These are phyloP conservation scores for Lophotriccus pileatus DNA, from an alignment of 2,797 vertebrate species.

Conservation along the genomic window DNA sequence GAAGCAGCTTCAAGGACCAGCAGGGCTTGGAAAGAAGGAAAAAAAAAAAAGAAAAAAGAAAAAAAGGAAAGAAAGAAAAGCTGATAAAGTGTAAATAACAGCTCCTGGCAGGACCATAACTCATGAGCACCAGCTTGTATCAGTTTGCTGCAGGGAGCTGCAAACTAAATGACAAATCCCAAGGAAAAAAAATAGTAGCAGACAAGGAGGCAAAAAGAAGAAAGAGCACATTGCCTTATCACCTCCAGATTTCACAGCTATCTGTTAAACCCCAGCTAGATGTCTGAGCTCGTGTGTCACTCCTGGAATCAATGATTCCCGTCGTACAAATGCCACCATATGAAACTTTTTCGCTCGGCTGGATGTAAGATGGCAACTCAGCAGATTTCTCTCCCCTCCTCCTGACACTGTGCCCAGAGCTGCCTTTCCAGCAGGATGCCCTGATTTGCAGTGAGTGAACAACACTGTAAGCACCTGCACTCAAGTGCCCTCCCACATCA, in stretches of 20 bases:
- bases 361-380: background rate
- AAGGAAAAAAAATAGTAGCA: background rate
- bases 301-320: background rate
- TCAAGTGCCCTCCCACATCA: background rate
- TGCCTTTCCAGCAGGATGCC: slow-evolving; percentile 16
- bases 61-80: background rate
- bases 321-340: background rate
- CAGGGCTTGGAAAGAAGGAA: background rate
- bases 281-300: background rate
- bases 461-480: background rate
- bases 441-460: background rate
- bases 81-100: slow-evolving; percentile 27
- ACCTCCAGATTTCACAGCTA: background rate
- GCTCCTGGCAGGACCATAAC: background rate
- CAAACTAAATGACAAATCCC: background rate
- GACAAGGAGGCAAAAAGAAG: background rate
- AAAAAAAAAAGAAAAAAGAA: rapidly evolving
- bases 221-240: background rate
- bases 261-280: background rate
- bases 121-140: background rate
- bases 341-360: background rate
- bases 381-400: background rate
- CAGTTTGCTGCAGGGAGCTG: background rate
- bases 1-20: background rate
- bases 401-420: background rate